These are phyloP conservation scores for Cladopsammia gracilis DNA, from an alignment of 64 coral and sea anemone genomes.

Conservation along the genomic window DNA sequence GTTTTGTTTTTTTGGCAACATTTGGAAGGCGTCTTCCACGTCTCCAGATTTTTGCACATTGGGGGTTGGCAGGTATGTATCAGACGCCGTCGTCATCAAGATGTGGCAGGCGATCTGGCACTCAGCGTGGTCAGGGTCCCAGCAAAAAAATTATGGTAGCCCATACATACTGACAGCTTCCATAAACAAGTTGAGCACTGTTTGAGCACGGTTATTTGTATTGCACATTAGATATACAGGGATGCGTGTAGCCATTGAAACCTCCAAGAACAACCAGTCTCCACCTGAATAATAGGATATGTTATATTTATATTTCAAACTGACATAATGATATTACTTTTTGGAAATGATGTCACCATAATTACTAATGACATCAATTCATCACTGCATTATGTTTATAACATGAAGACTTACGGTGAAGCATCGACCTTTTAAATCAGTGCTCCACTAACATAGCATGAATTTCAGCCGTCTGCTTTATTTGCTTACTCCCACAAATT, in stretches of 20 bases:
- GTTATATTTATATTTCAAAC: conserved; percentile 5
- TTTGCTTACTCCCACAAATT: not conserved
- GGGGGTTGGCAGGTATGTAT: too few relatives aligned
- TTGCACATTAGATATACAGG: conserved; percentile 26
- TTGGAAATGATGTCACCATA: conserved; percentile 1
- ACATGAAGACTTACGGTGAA: not conserved
- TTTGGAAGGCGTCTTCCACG: too few relatives aligned
- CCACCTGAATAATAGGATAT: conserved; percentile 23
- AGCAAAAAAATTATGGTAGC: conserved; percentile 7
- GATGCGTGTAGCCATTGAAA: conserved; percentile 43
- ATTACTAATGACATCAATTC: not conserved
- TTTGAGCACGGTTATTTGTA: conserved; percentile 30
- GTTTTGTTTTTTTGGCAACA: too few relatives aligned
- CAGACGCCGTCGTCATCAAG: conserved; percentile 52
- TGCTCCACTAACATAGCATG: not conserved
- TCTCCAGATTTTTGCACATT: too few relatives aligned
- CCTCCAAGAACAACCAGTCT: conserved; percentile 44
- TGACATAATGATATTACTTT: not conserved
- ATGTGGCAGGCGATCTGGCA: conserved; percentile 21
- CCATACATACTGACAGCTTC: conserved; percentile 24
- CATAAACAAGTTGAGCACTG: conserved; percentile 39
- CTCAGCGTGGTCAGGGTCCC: conserved; percentile 5
- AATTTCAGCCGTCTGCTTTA: not conserved
- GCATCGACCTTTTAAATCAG: not conserved
- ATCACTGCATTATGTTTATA: not conserved